These are phyloP conservation scores for Stichodactyla helianthus DNA, from an alignment of 64 coral and sea anemone species.

Conservation along the genomic window DNA sequence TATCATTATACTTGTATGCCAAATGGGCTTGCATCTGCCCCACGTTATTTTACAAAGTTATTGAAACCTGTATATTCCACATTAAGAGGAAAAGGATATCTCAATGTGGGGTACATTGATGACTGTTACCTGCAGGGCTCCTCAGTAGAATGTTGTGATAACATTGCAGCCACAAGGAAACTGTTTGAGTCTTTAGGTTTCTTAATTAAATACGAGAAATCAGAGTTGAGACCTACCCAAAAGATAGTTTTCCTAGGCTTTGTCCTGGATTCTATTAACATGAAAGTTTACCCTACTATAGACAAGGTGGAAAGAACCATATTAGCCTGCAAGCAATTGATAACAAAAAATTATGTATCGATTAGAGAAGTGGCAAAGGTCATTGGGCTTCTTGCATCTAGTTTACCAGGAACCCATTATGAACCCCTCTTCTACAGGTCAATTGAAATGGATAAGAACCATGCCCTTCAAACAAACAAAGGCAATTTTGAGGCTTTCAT, in stretches of 20 bases:
- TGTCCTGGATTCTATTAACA: conserved; percentile 6
- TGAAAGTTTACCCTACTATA: conserved; percentile 18
- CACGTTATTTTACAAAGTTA: conserved; percentile 18
- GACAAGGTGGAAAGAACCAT: conserved; percentile 6
- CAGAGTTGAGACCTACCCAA: conserved; percentile 29
- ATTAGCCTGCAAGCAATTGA: background rate
- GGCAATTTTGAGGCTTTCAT: no score
- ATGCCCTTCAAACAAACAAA: no score
- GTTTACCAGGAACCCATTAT: conserved; percentile 42
- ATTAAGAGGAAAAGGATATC: background rate
- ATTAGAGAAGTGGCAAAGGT: conserved; percentile 24
- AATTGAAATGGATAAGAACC: conserved; percentile 63
- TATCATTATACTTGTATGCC: conserved; percentile 25
- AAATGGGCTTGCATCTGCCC: conserved; percentile 26
- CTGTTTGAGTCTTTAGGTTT: conserved; percentile 10
- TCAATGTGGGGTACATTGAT: conserved; percentile 29
- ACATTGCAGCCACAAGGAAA: background rate
- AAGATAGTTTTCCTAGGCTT: conserved; percentile 25
- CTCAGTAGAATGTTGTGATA: background rate
- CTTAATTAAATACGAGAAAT: conserved; percentile 13
- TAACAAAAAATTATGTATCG: background rate
- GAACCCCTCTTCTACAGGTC: conserved; percentile 50
- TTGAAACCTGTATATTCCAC: conserved; percentile 20
- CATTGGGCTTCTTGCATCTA: conserved; percentile 45
- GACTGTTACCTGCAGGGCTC: conserved; percentile 21